Base-by-base conservation (phyloP, 2,113 vertebrate genomes). In the Alouatta palliata region DNA sequence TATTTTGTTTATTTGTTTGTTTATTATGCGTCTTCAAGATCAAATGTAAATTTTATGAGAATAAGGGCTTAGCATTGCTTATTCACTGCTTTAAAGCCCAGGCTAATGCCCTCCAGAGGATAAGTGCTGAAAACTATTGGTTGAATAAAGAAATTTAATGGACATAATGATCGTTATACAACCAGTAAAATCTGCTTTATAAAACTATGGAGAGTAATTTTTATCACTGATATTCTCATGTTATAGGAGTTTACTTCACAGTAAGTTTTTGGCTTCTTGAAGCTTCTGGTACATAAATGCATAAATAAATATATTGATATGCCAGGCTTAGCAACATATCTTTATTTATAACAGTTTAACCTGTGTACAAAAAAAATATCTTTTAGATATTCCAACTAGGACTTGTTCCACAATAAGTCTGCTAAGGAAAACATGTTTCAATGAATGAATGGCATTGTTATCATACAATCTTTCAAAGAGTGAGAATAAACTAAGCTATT, bases 401-500 rank as follows among this genome's bases (percentile, higher is more conserved):
- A 25, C 17, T 96, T 61, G 21, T 91, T 97, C 77, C 5, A 45
- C 52, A 95, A 97, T 95, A 54, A 81, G 58, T 49, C 19, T 93
- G 68, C 14, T 6, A 88, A 35, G 12, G 17, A 10, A 88, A 94
- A 75, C 5, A 30, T 79, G 21, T 56, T 86, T 95, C 43, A 93
- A 8, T 94, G 35, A 91, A 85, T 84, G 64, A 47, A 25, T 87
- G 11, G 3, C 7, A 45, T 54, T 56, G 61, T 91, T 92, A 93
- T 27, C 6, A 81, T 45, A 81, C 17, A 87, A 4, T 94, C 19
- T 92, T 85, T 86, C 40, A 95, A 91, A 70, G 40, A 95, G 8
- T 37, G 11, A 81, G 8, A 91, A 54, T 85, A 75, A 97, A 94
- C 30, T 68, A 54, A 52, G 11, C 8, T 47, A 77, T 89, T 79